Conservation (phyloP, 2,113 vertebrate genomes). For the Gopherus evgoodei region DNA sequence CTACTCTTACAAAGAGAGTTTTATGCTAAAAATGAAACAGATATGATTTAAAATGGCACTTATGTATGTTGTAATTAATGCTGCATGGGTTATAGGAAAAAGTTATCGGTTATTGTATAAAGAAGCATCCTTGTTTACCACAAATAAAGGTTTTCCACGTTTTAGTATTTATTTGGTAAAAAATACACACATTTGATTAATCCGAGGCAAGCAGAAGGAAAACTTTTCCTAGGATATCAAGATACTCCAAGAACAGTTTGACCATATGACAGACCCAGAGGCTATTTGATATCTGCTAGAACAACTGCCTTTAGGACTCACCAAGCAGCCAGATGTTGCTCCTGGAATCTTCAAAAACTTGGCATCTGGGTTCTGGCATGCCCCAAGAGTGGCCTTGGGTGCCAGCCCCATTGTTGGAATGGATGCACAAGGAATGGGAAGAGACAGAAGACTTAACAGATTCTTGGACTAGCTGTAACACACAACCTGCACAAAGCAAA, state of each 20-base stretch:
- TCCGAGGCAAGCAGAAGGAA: conserved; percentile 70
- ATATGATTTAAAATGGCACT: not conserved
- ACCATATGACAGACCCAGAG: conserved; percentile 59
- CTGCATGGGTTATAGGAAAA: not conserved
- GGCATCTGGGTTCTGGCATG: conserved; percentile 78
- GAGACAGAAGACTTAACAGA: not conserved
- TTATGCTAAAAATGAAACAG: not conserved
- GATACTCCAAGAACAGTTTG: conserved; percentile 28
- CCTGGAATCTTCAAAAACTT: conserved; percentile 70
- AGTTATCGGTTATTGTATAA: not conserved
- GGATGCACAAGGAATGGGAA: conserved; percentile 26
- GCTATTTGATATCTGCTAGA: conserved; percentile 66
- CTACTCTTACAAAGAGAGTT: not conserved
- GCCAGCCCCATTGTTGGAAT: not conserved
- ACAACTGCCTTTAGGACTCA: conserved; percentile 63
- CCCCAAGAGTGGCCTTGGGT: conserved; percentile 40
- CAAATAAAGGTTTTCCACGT: not conserved
- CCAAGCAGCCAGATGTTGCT: conserved; percentile 80
- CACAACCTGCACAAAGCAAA: not conserved
- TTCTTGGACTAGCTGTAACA: conserved; percentile 22
- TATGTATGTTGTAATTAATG: not conserved
- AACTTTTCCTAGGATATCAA: conserved; percentile 38
- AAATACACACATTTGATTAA: conserved; percentile 16
- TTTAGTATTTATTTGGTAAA: not conserved
- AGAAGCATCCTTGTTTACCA: not conserved